These are phyloP conservation scores for Okapia johnstoni DNA, from an alignment of 2,113 vertebrate species.

Conservation along the genomic window DNA sequence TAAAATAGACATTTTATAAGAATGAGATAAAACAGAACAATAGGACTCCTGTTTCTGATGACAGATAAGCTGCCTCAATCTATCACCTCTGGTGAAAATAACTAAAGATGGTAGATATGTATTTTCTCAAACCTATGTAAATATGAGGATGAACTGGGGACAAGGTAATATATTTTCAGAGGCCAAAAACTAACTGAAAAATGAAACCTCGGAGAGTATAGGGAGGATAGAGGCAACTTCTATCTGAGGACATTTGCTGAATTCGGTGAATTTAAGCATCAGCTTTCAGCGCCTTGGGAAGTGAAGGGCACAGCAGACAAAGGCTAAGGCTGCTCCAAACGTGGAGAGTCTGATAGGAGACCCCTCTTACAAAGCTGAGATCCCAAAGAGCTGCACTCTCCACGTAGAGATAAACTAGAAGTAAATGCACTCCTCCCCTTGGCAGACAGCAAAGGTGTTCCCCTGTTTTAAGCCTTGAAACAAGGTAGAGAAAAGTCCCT, in stretches of 20 bases:
- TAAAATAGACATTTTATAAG: neutral
- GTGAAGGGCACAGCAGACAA: neutral
- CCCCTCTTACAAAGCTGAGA: neutral
- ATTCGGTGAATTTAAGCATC: constrained; percentile 14
- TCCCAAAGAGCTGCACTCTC: neutral
- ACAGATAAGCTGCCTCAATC: neutral
- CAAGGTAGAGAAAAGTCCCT: neutral
- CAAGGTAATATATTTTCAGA: constrained; percentile 42
- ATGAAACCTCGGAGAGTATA: neutral
- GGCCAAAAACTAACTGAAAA: constrained; percentile 33
- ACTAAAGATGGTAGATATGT: neutral
- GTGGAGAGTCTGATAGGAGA: neutral
- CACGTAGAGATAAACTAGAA: neutral
- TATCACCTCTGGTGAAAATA: neutral
- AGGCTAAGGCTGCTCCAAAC: neutral
- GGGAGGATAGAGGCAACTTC: neutral
- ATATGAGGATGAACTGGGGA: neutral
- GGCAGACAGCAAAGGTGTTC: neutral
- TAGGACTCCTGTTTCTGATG: neutral
- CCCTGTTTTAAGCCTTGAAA: neutral
- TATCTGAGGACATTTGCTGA: neutral
- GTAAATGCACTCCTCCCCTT: neutral
- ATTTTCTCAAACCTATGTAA: constrained; percentile 1
- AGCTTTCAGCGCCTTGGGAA: neutral
- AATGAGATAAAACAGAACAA: neutral